These are phyloP conservation scores for Sycophila texana DNA, from an alignment of 2,888 invertebrate genomes.

Conservation along the genomic window DNA sequence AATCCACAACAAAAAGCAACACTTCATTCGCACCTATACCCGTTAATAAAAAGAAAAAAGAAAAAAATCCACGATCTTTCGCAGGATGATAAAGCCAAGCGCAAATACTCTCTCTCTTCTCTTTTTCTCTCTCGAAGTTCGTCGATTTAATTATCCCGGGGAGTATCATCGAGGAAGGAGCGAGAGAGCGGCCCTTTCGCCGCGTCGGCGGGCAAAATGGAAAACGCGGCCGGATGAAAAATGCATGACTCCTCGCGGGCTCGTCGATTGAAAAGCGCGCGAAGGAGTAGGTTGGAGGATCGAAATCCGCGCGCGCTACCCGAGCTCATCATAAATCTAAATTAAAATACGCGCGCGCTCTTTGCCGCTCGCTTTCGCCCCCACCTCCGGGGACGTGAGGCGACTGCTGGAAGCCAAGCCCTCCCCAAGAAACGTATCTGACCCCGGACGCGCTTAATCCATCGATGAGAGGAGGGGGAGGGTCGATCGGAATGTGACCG, in stretches of 20 bases:
- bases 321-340: slow-evolving; percentile 49
- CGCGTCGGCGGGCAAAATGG: slow-evolving; percentile 18
- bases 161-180: slow-evolving; percentile 31
- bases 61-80: too few relatives aligned
- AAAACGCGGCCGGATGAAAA: slow-evolving; percentile 44
- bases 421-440: slow-evolving; percentile 33
- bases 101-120: not conserved
- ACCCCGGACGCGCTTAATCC: slow-evolving; percentile 44
- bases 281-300: slow-evolving; percentile 16
- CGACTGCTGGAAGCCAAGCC: slow-evolving; percentile 37
- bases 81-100: not conserved
- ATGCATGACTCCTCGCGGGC: slow-evolving; percentile 35
- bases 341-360: slow-evolving; percentile 36
- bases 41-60: too few relatives aligned
- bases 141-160: slow-evolving; percentile 39
- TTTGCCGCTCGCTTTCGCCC: not conserved
- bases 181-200: not conserved
- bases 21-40: too few relatives aligned
- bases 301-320: slow-evolving; percentile 39
- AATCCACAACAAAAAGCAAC: too few relatives aligned
- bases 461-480: slow-evolving; percentile 2
- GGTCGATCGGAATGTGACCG: slow-evolving; percentile 48
- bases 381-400: slow-evolving; percentile 29
- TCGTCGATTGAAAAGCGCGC: slow-evolving; percentile 42
- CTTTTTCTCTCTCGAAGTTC: slow-evolving; percentile 2